Conservation (phyloP, 2,888 invertebrate species). For the Nemotelus pantherinus region DNA sequence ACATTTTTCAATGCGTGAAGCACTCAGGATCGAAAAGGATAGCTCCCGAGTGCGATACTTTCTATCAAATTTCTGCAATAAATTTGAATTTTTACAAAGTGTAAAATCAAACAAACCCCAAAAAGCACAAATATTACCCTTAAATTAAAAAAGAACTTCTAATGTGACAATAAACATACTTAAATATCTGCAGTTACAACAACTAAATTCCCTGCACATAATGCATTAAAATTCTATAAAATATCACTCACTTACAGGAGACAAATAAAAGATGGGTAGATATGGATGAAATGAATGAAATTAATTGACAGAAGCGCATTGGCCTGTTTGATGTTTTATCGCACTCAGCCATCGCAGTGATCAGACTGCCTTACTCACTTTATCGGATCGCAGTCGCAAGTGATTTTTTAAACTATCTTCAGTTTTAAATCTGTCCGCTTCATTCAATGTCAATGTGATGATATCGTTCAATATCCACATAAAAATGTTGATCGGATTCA, state of each 20-base stretch:
- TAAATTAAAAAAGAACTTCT: too few species aligned
- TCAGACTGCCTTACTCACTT: constrained; percentile 29
- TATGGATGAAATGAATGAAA: constrained; percentile 50
- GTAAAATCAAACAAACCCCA: too few species aligned
- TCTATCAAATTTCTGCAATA: too few species aligned
- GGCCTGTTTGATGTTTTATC: constrained; percentile 56
- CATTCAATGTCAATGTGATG: constrained; percentile 28
- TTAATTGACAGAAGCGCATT: constrained; percentile 57
- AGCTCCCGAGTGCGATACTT: too few species aligned
- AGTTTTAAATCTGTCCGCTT: constrained; percentile 35
- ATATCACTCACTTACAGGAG: neutral
- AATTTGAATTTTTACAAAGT: too few species aligned
- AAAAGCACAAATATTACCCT: too few species aligned
- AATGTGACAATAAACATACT: too few species aligned
- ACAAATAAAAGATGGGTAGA: constrained; percentile 15
- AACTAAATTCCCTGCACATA: too few species aligned
- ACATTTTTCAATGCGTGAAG: too few species aligned
- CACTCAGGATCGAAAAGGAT: too few species aligned
- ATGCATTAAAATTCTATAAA: too few species aligned
- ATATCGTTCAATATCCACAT: constrained; percentile 14
- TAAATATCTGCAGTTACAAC: too few species aligned
- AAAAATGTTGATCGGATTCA: constrained; percentile 7
- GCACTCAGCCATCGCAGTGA: constrained; percentile 51
- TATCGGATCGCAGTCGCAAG: constrained; percentile 16
- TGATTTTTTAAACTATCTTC: constrained; percentile 22